These are phyloP conservation scores for Lochmaea crataegi DNA, from an alignment of 2,888 invertebrate species.

Conservation along the genomic window DNA sequence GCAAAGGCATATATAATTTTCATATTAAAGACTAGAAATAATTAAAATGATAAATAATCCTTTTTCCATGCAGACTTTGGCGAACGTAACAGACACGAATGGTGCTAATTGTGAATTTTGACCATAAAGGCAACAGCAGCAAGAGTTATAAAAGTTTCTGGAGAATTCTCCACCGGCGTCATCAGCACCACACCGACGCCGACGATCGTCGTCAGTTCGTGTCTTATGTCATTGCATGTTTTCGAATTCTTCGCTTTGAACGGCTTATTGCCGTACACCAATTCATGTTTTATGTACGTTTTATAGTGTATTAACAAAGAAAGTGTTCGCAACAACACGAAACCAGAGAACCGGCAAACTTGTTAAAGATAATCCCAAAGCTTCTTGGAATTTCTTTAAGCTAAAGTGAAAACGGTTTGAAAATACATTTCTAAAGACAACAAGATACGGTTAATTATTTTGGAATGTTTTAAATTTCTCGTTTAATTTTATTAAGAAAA, in stretches of 20 bases:
- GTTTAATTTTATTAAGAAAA: neutral
- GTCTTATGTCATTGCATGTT: constrained; percentile 45
- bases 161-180: constrained; percentile 6
- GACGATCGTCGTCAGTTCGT: constrained; percentile 34
- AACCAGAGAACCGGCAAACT: constrained; percentile 16
- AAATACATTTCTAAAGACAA: constrained; percentile 3
- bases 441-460: constrained; percentile 1
- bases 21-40: neutral
- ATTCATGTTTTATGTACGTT: constrained; percentile 37
- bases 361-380: constrained; percentile 17
- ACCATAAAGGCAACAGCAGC: constrained; percentile 34
- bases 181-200: constrained; percentile 11
- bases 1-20: neutral
- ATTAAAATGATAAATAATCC: constrained; percentile 29
- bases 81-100: constrained; percentile 32
- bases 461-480: neutral
- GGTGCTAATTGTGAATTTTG: constrained; percentile 32
- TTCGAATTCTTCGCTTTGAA: constrained; percentile 30
- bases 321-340: constrained; percentile 34
- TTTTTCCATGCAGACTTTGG: neutral
- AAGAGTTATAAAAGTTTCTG: constrained; percentile 11
- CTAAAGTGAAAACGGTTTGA: neutral
- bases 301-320: constrained; percentile 36
- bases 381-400: neutral
- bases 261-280: constrained; percentile 34